Conservation (phyloP, 23 tunicate species). For the Botrylloides violaceus region DNA sequence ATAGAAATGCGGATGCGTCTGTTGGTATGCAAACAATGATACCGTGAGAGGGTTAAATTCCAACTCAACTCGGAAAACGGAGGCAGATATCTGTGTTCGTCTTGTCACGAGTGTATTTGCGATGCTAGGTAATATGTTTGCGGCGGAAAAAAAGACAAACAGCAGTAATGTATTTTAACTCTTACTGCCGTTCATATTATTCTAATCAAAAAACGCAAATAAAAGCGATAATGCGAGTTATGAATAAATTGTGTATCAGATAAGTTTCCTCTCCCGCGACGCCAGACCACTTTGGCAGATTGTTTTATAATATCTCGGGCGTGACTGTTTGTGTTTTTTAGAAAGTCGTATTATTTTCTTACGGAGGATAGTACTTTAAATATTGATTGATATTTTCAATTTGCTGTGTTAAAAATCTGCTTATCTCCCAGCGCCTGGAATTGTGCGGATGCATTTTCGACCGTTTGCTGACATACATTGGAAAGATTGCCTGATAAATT, state of each 20-base stretch:
- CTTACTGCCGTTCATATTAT: not conserved
- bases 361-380: not conserved
- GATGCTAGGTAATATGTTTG: not conserved
- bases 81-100: not conserved
- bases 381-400: conserved; percentile 1
- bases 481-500: conserved; percentile 1
- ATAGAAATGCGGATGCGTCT: too few species aligned
- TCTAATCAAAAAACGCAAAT: conserved; percentile 1
- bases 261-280: conserved; percentile 4
- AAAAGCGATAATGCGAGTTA: conserved; percentile 1
- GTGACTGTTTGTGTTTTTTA: conserved; percentile 1
- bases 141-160: not conserved
- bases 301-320: conserved; percentile 2
- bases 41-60: not conserved
- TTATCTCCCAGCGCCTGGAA: not conserved
- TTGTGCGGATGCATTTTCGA: conserved; percentile 1
- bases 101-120: conserved; percentile 1
- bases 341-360: not conserved
- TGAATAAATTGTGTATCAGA: not conserved
- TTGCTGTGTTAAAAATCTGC: not conserved
- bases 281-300: conserved; percentile 2
- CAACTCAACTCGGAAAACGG: not conserved
- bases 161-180: not conserved
- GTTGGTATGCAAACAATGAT: not conserved
- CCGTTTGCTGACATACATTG: conserved; percentile 1